phyloP scores from a whole-genome alignment of 2,113 vertebrate genomes.

The Cygnus atratus region DNA sequence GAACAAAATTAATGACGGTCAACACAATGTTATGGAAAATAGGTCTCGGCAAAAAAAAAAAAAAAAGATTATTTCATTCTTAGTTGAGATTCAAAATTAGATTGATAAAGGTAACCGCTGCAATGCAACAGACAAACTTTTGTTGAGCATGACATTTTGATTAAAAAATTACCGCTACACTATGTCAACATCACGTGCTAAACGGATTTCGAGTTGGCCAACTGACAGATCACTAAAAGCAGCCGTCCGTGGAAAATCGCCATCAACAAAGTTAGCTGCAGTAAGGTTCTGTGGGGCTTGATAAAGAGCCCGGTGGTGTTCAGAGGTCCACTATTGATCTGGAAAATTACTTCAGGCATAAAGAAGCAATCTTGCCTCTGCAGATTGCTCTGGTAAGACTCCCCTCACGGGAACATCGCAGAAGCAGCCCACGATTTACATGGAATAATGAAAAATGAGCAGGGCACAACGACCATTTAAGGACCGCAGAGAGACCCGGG shows the following conservation, averaged over 20 bases:
- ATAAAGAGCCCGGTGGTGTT: fast-evolving
- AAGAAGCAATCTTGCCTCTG: background rate
- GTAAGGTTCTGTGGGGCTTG: background rate
- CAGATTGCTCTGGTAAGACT: too few relatives aligned
- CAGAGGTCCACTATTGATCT: background rate
- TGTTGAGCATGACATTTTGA: background rate
- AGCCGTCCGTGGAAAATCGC: background rate
- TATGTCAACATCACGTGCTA: background rate
- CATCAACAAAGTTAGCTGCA: background rate
- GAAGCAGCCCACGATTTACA: background rate
- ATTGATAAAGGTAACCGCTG: background rate
- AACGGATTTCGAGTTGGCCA: background rate
- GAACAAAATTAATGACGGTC: background rate
- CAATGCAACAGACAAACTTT: background rate
- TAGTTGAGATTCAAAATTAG: background rate
- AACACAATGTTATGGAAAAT: background rate
- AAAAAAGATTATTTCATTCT: background rate
- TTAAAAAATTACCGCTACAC: background rate
- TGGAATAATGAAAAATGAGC: background rate
- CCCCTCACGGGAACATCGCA: background rate
- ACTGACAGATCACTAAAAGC: background rate
- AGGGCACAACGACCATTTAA: background rate
- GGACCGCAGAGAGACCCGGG: background rate
- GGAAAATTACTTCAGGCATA: background rate
- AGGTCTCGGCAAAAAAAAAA: background rate